Conservation (phyloP, 2,888 invertebrate species). For the Aspidiotus rigidus region DNA sequence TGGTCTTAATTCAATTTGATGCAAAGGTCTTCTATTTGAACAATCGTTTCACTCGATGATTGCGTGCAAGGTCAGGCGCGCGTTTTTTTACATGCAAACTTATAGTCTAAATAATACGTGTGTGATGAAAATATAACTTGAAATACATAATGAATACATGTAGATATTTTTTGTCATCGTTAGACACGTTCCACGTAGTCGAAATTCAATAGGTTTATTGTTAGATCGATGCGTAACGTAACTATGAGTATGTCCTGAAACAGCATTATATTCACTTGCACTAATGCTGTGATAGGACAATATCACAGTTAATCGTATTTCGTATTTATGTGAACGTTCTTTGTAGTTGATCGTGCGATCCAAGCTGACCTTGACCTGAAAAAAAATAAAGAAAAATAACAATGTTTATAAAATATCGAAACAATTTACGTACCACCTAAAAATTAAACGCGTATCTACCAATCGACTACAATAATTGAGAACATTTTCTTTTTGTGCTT, state of each 20-base stretch:
- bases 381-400: constrained; percentile 14
- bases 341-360: not conserved
- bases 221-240: constrained; percentile 8
- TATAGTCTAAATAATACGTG: no score
- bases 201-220: no score
- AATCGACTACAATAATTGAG: no score
- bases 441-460: no score
- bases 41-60: no score
- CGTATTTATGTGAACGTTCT: not conserved
- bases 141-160: not conserved
- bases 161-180: not conserved
- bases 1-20: no score
- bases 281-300: constrained; percentile 99
- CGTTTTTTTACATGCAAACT: no score
- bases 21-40: no score
- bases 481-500: not conserved
- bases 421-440: no score
- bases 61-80: no score
- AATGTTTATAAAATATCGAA: not conserved
- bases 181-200: not conserved
- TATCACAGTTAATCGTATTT: constrained; percentile 56
- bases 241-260: constrained; percentile 61
- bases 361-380: constrained; percentile 1
- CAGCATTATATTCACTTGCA: constrained; percentile 72
- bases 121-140: no score